phyloP scores from a whole-genome alignment of 2,797 vertebrate genomes.

The Anolis apletophallus region DNA sequence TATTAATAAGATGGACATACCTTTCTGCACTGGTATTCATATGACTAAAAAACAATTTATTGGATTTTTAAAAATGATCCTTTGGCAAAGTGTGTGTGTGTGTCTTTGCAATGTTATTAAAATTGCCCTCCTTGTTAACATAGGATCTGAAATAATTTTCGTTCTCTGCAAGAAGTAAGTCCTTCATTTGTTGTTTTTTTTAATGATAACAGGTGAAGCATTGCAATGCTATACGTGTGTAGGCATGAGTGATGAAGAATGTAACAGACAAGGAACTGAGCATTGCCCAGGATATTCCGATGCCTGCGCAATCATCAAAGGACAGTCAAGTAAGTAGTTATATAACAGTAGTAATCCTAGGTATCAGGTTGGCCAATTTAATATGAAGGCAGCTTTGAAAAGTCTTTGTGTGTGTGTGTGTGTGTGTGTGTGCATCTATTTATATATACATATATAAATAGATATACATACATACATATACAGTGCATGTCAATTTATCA shows the following conservation, averaged over 20 bases:
- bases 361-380: fast-evolving
- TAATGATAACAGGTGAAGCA: slow-evolving; percentile 76
- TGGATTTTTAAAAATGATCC: not conserved
- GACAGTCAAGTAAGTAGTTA: slow-evolving; percentile 86
- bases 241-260: slow-evolving; percentile 88
- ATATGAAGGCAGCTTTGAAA: not conserved
- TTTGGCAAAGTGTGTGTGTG: not conserved
- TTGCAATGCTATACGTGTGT: slow-evolving; percentile 89
- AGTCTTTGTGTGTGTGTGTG: no score
- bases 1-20: fast-evolving
- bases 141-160: fast-evolving
- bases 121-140: not conserved
- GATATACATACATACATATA: no score
- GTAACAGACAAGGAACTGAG: slow-evolving; percentile 89
- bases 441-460: no score
- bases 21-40: not conserved
- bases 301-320: slow-evolving; percentile 86
- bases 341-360: not conserved
- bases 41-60: not conserved
- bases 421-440: no score
- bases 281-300: slow-evolving; percentile 87
- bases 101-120: not conserved
- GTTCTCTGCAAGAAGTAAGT: not conserved
- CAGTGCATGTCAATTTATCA: no score
- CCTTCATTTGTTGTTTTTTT: slow-evolving; percentile 9